Evolutionary conservation across 1,140 invertebrate genomes (phyloP).

Genomic region (Drosophila simulans): DNA sequence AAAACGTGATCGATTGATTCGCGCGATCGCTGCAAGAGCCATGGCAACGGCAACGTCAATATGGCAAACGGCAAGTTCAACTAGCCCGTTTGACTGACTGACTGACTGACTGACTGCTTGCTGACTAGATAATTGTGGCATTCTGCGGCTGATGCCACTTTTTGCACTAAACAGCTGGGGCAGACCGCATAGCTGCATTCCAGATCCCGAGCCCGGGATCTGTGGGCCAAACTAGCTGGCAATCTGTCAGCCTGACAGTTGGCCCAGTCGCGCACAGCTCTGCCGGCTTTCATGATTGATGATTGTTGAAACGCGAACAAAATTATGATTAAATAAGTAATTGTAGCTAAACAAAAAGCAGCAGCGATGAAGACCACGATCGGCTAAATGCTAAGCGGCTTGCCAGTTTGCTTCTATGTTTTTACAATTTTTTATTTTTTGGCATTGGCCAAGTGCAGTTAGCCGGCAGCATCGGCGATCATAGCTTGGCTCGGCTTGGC

Average conservation of each 20-base stretch:
- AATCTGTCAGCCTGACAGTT: slow-evolving; percentile 83
- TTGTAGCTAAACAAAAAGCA: slow-evolving; percentile 76
- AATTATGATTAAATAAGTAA: slow-evolving; percentile 84
- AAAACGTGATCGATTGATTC: slow-evolving; percentile 84
- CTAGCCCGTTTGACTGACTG: slow-evolving; percentile 82
- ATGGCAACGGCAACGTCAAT: slow-evolving; percentile 3
- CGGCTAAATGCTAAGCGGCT: slow-evolving; percentile 43
- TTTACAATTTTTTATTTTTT: slow-evolving; percentile 17
- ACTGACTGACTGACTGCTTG: slow-evolving; percentile 83
- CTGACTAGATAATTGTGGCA: slow-evolving; percentile 84
- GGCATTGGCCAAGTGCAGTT: slow-evolving; percentile 55
- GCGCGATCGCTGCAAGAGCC: slow-evolving; percentile 65
- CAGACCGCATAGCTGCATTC: slow-evolving; percentile 65
- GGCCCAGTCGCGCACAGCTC: slow-evolving; percentile 78
- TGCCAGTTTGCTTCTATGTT: slow-evolving; percentile 12
- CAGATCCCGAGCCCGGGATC: slow-evolving; percentile 44
- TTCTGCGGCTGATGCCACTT: slow-evolving; percentile 74
- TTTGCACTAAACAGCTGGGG: slow-evolving; percentile 75
- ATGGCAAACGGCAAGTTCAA: slow-evolving; percentile 73
- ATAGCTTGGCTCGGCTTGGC: slow-evolving; percentile 25
- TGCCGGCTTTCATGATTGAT: slow-evolving; percentile 79
- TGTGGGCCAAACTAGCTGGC: slow-evolving; percentile 55
- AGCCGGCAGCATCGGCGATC: slow-evolving; percentile 38
- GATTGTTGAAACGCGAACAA: slow-evolving; percentile 83
- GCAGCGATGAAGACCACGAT: slow-evolving; percentile 60